Conservation (phyloP, 2,797 vertebrate genomes). For the Amazonetta brasiliensis region DNA sequence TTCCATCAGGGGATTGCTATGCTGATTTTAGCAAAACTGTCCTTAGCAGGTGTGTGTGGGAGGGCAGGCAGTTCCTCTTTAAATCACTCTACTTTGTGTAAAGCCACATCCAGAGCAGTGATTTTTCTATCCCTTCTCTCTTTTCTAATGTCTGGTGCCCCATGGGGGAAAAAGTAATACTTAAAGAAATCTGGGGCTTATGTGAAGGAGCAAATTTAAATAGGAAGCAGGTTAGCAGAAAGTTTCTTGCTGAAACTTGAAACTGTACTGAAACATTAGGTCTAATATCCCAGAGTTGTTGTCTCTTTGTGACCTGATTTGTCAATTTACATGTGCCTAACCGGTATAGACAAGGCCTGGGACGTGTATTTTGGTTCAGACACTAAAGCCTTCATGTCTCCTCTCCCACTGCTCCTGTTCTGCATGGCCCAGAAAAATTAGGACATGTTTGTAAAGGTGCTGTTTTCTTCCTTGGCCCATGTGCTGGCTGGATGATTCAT, state of each 20-base stretch:
- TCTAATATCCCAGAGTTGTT: not conserved
- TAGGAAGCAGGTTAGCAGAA: not conserved
- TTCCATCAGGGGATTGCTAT: not conserved
- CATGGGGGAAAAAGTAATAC: not conserved
- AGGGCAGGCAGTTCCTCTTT: not conserved
- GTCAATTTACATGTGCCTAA: not conserved
- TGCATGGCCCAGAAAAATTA: not conserved
- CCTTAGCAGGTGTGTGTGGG: not conserved
- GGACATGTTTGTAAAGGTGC: not conserved
- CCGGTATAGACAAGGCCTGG: not conserved
- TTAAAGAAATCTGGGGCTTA: not conserved
- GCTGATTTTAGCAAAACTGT: slow-evolving; percentile 12
- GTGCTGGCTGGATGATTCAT: slow-evolving; percentile 29
- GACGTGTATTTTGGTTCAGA: not conserved
- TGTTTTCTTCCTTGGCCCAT: slow-evolving; percentile 12
- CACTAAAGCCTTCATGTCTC: not conserved
- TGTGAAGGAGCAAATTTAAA: not conserved
- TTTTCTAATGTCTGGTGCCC: not conserved
- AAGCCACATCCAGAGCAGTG: not conserved
- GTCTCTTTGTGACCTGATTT: not conserved
- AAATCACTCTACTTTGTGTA: not conserved
- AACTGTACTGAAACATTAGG: not conserved
- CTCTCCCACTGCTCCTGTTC: not conserved
- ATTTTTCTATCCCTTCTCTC: not conserved
- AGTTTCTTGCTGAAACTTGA: slow-evolving; percentile 39